Evolutionary conservation across 2,888 invertebrate species (phyloP).

Genomic region (Trachelus iudaicus): DNA sequence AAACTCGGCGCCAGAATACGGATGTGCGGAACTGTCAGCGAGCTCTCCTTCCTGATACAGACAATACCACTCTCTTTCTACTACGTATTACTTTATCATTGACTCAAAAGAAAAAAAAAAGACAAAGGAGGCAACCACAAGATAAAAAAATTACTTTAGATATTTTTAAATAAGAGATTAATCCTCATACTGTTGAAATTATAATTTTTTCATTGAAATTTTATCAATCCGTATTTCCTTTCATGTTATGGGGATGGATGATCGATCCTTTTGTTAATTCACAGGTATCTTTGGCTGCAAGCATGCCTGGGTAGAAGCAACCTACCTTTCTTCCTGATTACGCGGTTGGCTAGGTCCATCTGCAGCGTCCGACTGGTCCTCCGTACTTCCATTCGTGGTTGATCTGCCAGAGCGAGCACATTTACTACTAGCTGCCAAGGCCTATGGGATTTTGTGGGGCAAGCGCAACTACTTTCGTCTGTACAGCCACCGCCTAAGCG

Average conservation of each 20-base stretch:
- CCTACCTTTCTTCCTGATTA: conserved; percentile 45
- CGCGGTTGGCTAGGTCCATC: conserved; percentile 44
- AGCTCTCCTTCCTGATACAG: conserved; percentile 72
- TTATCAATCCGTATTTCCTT: background rate
- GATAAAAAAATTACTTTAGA: background rate
- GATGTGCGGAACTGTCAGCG: conserved; percentile 83
- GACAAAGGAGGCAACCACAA: background rate
- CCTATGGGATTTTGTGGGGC: conserved; percentile 9
- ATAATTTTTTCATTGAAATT: background rate
- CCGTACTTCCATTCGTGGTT: conserved; percentile 38
- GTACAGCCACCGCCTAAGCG: conserved; percentile 17
- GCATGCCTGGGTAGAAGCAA: conserved; percentile 15
- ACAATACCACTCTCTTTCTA: conserved; percentile 52
- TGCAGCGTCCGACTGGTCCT: conserved; percentile 43
- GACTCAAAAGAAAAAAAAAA: background rate
- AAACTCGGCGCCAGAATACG: conserved; percentile 85
- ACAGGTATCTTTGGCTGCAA: conserved; percentile 7
- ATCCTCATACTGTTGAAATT: background rate
- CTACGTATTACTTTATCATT: conserved; percentile 12
- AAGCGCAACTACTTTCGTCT: conserved; percentile 17
- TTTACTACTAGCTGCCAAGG: conserved; percentile 50
- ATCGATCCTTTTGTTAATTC: background rate
- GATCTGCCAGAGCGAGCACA: conserved; percentile 58
- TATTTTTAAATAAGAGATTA: too few relatives aligned
- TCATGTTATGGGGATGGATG: background rate